These are phyloP conservation scores for Drosophila anceps DNA, from an alignment of 2,888 invertebrate genomes.

Conservation along the genomic window DNA sequence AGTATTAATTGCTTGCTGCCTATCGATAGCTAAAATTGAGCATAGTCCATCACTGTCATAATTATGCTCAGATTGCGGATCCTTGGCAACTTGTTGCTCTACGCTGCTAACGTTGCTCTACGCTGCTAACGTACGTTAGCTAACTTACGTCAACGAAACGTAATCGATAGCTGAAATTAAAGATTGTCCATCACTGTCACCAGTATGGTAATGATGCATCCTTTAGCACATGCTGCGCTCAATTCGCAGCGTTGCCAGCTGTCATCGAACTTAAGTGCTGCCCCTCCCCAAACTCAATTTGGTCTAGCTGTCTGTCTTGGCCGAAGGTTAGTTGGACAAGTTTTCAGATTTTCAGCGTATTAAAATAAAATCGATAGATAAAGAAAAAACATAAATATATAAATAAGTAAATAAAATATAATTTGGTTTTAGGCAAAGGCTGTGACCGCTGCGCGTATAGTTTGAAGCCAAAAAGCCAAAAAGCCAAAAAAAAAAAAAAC, in stretches of 20 bases:
- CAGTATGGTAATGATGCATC: background rate
- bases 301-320: slow-evolving; percentile 21
- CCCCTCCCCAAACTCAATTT: slow-evolving; percentile 31
- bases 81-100: background rate
- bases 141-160: background rate
- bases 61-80: slow-evolving; percentile 7
- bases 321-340: slow-evolving; percentile 72
- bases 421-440: slow-evolving; percentile 51
- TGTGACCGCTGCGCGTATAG: slow-evolving; percentile 28
- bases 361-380: slow-evolving; percentile 57
- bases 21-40: background rate
- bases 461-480: slow-evolving; percentile 35
- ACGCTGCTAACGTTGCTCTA: no score
- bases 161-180: background rate
- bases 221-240: background rate
- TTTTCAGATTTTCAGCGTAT: slow-evolving; percentile 57
- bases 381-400: slow-evolving; percentile 4
- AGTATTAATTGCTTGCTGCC: background rate
- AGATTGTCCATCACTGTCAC: background rate
- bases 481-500: slow-evolving; percentile 36
- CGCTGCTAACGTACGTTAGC: background rate
- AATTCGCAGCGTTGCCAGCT: slow-evolving; percentile 8
- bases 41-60: background rate
- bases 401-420: slow-evolving; percentile 59
- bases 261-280: slow-evolving; percentile 3